These are phyloP conservation scores for Lagria hirta DNA, from an alignment of 2,888 invertebrate genomes.

Conservation along the genomic window DNA sequence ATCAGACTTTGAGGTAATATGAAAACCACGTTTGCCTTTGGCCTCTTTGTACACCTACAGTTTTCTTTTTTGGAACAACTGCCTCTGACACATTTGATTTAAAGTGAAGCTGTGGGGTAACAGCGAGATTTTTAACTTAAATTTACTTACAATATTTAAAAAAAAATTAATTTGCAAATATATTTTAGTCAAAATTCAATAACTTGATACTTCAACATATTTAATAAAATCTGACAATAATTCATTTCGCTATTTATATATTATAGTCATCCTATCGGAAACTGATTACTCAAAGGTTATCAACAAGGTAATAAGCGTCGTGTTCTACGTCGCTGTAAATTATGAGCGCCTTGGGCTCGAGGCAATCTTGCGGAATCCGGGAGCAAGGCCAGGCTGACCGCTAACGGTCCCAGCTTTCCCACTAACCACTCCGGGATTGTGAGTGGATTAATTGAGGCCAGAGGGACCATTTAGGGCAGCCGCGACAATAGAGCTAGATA, in stretches of 20 bases:
- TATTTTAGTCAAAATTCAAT: too few species aligned
- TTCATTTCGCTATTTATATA: too few species aligned
- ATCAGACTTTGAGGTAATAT: conserved; percentile 44
- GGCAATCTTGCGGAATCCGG: conserved; percentile 43
- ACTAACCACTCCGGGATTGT: conserved; percentile 46
- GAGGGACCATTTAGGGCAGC: conserved; percentile 48
- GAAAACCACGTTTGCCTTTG: conserved; percentile 36
- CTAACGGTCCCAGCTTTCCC: conserved; percentile 46
- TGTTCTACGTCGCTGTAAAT: conserved; percentile 33
- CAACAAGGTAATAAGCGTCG: conserved; percentile 28
- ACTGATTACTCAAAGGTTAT: conserved; percentile 14
- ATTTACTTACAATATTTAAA: too few species aligned
- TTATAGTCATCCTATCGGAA: too few species aligned
- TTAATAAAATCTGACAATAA: too few species aligned
- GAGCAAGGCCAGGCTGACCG: conserved; percentile 43
- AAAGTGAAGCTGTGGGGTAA: conserved; percentile 35
- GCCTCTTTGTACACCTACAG: conserved; percentile 33
- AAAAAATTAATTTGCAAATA: too few species aligned
- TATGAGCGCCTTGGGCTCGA: conserved; percentile 31
- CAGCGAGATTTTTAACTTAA: too few species aligned
- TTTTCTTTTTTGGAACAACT: conserved; percentile 34
- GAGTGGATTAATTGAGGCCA: conserved; percentile 52
- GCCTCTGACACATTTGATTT: conserved; percentile 42
- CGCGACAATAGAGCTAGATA: conserved; percentile 49
- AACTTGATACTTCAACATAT: too few species aligned